Percentiles rank a stretch among this genome's conserved stretches.
phyloP scores from a whole-genome alignment of 2,797 vertebrate species.

The Micromesistius poutassou region DNA sequence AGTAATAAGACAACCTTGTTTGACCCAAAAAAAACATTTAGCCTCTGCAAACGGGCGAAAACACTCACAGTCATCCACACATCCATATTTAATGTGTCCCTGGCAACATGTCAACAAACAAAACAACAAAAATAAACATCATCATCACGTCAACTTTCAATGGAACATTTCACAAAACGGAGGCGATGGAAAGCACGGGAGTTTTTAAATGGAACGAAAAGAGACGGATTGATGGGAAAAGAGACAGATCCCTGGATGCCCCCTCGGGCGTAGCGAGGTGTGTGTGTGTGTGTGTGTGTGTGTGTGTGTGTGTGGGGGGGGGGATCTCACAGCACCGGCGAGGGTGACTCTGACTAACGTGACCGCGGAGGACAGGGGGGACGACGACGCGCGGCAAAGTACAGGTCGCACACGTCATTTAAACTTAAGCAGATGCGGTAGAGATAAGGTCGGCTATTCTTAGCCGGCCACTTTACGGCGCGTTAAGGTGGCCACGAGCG shows the following conservation, averaged over 20 bases:
- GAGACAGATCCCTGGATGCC: neutral
- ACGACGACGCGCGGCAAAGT: slow-evolving; percentile 25
- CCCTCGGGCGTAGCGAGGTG: slow-evolving; percentile 26
- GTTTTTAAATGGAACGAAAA: neutral
- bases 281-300: too few species aligned
- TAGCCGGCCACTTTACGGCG: slow-evolving; percentile 35
- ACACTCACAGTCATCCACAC: neutral
- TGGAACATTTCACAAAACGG: neutral
- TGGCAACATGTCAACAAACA: too few species aligned
- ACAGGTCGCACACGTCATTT: slow-evolving; percentile 58
- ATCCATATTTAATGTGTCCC: neutral
- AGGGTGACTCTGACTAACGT: slow-evolving; percentile 62
- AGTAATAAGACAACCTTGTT: too few species aligned
- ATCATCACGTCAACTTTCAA: neutral
- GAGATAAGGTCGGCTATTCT: slow-evolving; percentile 67
- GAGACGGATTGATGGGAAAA: neutral
- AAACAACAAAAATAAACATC: too few species aligned
- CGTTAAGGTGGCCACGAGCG: slow-evolving; percentile 34
- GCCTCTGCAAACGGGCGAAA: neutral
- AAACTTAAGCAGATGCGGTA: slow-evolving; percentile 47
- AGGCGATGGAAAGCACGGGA: neutral
- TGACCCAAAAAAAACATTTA: neutral
- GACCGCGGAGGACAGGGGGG: slow-evolving; percentile 43
- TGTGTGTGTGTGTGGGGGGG: too few species aligned
- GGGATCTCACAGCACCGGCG: slow-evolving; percentile 46